phyloP scores from a whole-genome alignment of 2,797 vertebrate species.

The Pempheris klunzingeri region DNA sequence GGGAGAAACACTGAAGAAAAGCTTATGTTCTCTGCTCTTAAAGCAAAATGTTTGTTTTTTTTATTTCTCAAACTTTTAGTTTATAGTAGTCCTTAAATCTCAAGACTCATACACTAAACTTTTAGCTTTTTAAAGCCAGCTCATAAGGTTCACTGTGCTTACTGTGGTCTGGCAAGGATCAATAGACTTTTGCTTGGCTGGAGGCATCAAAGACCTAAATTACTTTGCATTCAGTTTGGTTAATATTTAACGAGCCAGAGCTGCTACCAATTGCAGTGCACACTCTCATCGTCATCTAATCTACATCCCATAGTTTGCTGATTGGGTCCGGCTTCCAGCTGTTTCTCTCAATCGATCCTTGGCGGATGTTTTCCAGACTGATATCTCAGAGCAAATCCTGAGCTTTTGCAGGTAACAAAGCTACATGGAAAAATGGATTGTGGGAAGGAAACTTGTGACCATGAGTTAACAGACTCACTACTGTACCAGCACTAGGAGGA shows the following conservation, averaged over 20 bases:
- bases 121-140: too few species aligned
- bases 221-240: slow-evolving; percentile 39
- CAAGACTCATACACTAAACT: background rate
- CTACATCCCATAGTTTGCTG: slow-evolving; percentile 20
- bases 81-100: background rate
- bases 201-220: slow-evolving; percentile 30
- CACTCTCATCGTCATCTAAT: slow-evolving; percentile 35
- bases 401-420: background rate
- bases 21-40: background rate
- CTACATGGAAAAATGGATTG: slow-evolving; percentile 9
- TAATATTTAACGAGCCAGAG: slow-evolving; percentile 21
- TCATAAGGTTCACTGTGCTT: background rate
- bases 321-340: slow-evolving; percentile 17
- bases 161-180: slow-evolving; percentile 27
- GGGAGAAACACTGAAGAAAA: background rate
- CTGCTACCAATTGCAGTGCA: slow-evolving; percentile 14
- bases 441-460: background rate
- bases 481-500: background rate
- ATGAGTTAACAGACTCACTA: background rate
- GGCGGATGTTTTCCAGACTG: slow-evolving; percentile 19
- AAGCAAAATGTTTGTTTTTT: background rate
- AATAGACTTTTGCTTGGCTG: slow-evolving; percentile 2
- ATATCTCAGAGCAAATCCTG: slow-evolving; percentile 12
- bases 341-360: slow-evolving; percentile 19
- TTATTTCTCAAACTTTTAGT: slow-evolving; percentile 15